Base-by-base conservation (phyloP, 23 tunicate species). In the Phallusia fumigata region DNA sequence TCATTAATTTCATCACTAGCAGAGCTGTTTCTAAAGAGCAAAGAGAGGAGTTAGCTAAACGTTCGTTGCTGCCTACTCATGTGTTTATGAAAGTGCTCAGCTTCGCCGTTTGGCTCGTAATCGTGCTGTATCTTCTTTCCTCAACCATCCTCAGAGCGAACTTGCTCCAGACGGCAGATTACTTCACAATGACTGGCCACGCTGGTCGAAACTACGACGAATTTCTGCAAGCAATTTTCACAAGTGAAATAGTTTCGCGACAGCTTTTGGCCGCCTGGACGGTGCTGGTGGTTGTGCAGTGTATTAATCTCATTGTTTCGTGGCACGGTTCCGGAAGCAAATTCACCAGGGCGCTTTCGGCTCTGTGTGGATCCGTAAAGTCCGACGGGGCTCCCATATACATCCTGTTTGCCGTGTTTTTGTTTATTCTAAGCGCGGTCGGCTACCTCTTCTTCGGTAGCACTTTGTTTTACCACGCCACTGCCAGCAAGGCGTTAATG, bases 291-390 rank as follows among this genome's bases (percentile, higher is more conserved):
- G 84, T 78, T 18, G 47, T 86, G 0, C 73, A 86, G 36, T 34
- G 50, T 22, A 18, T 86, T n/a, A 74, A 52, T 33, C 22, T 86
- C 21, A 74, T 65, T 21, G 65, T 86, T 32, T 22, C 80, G 33
- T 65, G 51, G 35, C 90, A 86, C 45, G 90, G 90, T 2, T 65
- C 76, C 30, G 30, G 58, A 80, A 86, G 84, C 53, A 74, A 49
- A 11, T 33, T 73, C 33, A 74, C 64, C 12, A 33, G 53, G 30
- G 53, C 47, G 18, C 33, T 86, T 33, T 40, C 81, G 13, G 90
- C 84, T 15, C 49, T 53, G 24, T 74, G 80, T 65, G 21, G n/a
- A 26, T 80, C 84, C 32, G 0, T 34, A 6, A 65, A 28, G 35
- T 21, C 26, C 0, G 44, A 34, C 49, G 40, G 36, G 47, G 5